Conservation (phyloP, 2,888 invertebrate species). For the Linnaemya vulpina region DNA sequence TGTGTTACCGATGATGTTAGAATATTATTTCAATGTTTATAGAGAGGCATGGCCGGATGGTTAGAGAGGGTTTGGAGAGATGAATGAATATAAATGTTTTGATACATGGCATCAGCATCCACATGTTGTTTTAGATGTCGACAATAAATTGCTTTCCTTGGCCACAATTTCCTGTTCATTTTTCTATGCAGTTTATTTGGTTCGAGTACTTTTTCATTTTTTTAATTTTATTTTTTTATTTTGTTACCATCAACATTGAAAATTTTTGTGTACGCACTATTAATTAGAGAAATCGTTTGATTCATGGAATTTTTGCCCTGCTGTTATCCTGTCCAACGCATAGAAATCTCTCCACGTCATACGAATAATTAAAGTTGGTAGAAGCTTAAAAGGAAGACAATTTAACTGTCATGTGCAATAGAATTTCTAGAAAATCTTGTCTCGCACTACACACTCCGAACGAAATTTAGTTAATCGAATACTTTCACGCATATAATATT, state of each 20-base stretch:
- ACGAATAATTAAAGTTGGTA: not conserved
- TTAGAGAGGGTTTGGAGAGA: slow-evolving; percentile 25
- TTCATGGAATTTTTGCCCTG: not conserved
- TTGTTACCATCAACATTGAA: not conserved
- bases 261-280: not conserved
- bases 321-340: not conserved
- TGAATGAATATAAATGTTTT: slow-evolving; percentile 53
- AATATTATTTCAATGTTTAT: slow-evolving; percentile 47
- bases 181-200: slow-evolving; percentile 49
- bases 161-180: slow-evolving; percentile 63
- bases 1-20: slow-evolving; percentile 48
- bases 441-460: no score
- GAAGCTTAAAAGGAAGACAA: no score
- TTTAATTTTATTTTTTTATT: not conserved
- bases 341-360: not conserved
- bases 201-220: not conserved
- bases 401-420: no score
- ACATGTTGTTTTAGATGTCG: slow-evolving; percentile 63
- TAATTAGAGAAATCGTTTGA: not conserved
- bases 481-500: no score
- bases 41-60: slow-evolving; percentile 36
- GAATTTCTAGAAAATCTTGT: no score
- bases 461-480: no score
- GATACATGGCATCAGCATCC: slow-evolving; percentile 46
- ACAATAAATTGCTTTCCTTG: slow-evolving; percentile 68